These are phyloP conservation scores for Menura novaehollandiae DNA, from an alignment of 2,113 vertebrate species.

Conservation along the genomic window DNA sequence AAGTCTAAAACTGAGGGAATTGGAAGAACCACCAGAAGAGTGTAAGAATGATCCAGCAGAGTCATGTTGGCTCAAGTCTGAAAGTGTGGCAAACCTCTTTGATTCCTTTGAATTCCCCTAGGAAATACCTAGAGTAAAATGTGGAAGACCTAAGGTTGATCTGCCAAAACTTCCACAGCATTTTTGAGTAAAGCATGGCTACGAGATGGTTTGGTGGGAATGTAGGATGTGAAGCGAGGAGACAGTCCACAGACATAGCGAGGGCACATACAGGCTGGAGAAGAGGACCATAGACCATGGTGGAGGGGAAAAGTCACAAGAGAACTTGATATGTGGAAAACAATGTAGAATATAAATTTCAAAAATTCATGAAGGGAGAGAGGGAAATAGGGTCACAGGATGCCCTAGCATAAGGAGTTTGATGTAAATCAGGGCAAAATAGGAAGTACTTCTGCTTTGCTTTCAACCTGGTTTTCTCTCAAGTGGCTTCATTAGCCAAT, in stretches of 20 bases:
- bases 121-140: not conserved
- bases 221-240: fast-evolving
- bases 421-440: not conserved
- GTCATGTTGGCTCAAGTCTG: not conserved
- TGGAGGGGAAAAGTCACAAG: not conserved
- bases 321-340: not conserved
- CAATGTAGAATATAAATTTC: not conserved
- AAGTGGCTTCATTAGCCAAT: not conserved
- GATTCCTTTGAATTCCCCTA: not conserved
- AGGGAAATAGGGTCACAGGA: not conserved
- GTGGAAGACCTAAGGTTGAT: not conserved
- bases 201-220: not conserved
- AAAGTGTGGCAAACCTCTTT: not conserved
- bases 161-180: not conserved
- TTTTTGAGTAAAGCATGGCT: not conserved
- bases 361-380: not conserved
- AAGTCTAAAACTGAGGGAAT: not conserved
- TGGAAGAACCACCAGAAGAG: not conserved
- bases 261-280: not conserved
- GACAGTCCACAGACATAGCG: not conserved
- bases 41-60: not conserved
- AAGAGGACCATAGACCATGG: not conserved
- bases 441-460: not conserved
- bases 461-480: not conserved
- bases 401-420: not conserved